Evolutionary conservation across 2,888 invertebrate genomes (phyloP), one percentile per base, ranked within the genome.

Genomic region (Trachelus troglodyta): DNA sequence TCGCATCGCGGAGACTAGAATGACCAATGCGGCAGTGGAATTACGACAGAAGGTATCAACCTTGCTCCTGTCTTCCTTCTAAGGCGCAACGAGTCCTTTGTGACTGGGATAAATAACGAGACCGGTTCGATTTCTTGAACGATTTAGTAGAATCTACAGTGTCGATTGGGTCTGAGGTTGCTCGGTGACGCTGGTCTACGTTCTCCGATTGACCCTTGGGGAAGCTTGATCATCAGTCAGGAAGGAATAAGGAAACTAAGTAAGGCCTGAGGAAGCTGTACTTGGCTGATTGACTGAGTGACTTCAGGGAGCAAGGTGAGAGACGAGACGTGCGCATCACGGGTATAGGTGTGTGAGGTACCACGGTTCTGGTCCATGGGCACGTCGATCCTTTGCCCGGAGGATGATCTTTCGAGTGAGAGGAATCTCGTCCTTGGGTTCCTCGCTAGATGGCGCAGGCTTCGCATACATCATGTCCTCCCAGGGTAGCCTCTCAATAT

Each of bases 51-150:
- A 77, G 78, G 69, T 75, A 76, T 69, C 76, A 76, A 77, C 88
- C 88, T 88, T 88, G 88, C 85, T 85, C 83, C 83, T 85, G 82
- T 84, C 84, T 86, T 84, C 84, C 87, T 85, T 85, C 82, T 85
- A 85, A 86, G 87, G 86, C 79, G 85, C 81, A 83, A 82, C 85
- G 82, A 76, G 79, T 79, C 79, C 81, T 83, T 79, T 80, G 77
- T 77, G 75, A 69, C 76, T 69, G 40, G 80, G 82, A 85, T 85
- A 84, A 80, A 84, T 85, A 34, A 35, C 77, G 77, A 15, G 74
- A 40, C 74, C 71, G 34, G 71, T 74, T 12, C 71, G 12, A 33
- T 71, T 71, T 71, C 71, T 31, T 23, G 71, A 56, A 23, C 56
- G 56, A 56, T 56, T 56, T 56, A 56, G 56, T 56, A 56, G 56